Base-by-base conservation (phyloP, 2,888 invertebrate genomes). In the Leucophora obtusa region DNA sequence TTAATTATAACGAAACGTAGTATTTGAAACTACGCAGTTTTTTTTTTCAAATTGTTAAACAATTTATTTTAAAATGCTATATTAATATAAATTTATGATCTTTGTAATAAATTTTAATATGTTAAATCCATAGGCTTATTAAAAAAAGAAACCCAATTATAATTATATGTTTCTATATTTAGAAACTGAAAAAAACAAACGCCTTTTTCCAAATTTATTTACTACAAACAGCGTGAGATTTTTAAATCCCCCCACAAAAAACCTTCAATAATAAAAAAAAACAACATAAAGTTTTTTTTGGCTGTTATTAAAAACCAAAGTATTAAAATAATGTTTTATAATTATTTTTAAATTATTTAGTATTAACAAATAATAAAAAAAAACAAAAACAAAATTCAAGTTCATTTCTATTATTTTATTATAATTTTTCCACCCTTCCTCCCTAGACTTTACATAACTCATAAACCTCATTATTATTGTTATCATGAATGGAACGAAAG, bases 401-500 rank as follows among this genome's bases (percentile, higher is more conserved):
- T 58, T 71, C 53, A 71, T 63, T 74, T 74, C 59, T 53, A 79
- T 73, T 65, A 69, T 72, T 62, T 62, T 68, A n/a, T 59, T 43
- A 51, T 56, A 53, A 76, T 56, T 53, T 58, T 9, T 5, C 33
- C 51, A 17, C n/a, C 54, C 43, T 73, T 43, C 53, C 24, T 33
- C 33, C 62, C 28, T 59, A 18, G 28, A 17, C 21, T 62, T 68
- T 51, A 50, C 28, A 28, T 28, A 24, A 54, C 54, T 47, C 33
- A 65, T 10, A 70, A 28, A 53, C 33, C 53, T 47, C 24, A 28
- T 43, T 50, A 77, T 15, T 47, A 43, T 75, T 11, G 47, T 38
- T 50, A 63, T 69, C 75, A 75, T 58, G 47, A 63, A 62, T 62
- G 50, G 71, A 69, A 80, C 58, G 75, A 80, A 80, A 75, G 71